These are phyloP conservation scores for Micropterix aruncella DNA, from an alignment of 2,888 invertebrate species.

Conservation along the genomic window DNA sequence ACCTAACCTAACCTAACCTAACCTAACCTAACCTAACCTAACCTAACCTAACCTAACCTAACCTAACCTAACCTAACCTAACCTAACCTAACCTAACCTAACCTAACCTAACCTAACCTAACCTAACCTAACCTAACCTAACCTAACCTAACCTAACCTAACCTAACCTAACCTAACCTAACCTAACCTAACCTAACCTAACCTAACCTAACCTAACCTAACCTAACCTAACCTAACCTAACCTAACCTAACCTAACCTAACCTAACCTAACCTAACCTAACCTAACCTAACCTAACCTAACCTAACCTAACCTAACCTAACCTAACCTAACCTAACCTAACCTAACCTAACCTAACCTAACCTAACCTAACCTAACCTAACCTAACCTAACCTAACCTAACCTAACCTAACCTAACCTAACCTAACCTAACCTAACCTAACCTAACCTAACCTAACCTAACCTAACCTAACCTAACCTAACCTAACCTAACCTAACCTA, in stretches of 20 bases:
- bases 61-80: slow-evolving; percentile 8
- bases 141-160: slow-evolving; percentile 1
- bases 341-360: slow-evolving; percentile 9
- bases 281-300: slow-evolving; percentile 6
- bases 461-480: slow-evolving; percentile 9
- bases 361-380: slow-evolving; percentile 7
- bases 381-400: slow-evolving; percentile 9
- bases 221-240: slow-evolving; percentile 7
- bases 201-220: slow-evolving; percentile 5
- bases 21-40: slow-evolving; percentile 7
- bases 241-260: slow-evolving; percentile 6
- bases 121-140: slow-evolving; percentile 5
- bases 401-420: slow-evolving; percentile 9
- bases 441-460: slow-evolving; percentile 8
- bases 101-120: not conserved
- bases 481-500: too few species aligned
- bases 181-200: slow-evolving; percentile 7
- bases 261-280: too few species aligned
- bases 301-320: slow-evolving; percentile 8
- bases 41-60: slow-evolving; percentile 7
- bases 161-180: slow-evolving; percentile 4
- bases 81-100: slow-evolving; percentile 5
- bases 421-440: slow-evolving; percentile 9
- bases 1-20: slow-evolving; percentile 4
- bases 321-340: slow-evolving; percentile 9